A percentile compares a stretch with the other conserved stretches of the same genome.
These are phyloP conservation scores for Euclidia mi DNA, from an alignment of 2,888 invertebrate genomes.

Conservation along the genomic window DNA sequence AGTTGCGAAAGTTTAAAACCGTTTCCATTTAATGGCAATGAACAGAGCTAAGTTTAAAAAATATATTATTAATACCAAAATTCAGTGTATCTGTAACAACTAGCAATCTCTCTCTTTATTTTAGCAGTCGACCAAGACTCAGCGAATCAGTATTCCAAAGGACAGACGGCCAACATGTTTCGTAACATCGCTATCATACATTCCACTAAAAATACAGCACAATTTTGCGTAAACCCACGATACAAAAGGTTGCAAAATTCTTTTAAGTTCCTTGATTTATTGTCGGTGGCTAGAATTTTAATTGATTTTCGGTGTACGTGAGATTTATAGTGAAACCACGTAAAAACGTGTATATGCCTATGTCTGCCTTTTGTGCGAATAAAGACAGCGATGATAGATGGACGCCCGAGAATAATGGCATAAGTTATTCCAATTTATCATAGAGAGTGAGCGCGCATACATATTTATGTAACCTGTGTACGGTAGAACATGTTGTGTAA, in stretches of 20 bases:
- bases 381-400: conserved; percentile 70
- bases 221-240: not conserved
- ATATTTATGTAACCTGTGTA: conserved; percentile 57
- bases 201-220: not conserved
- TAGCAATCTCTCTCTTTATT: no score
- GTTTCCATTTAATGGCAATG: no score
- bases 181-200: no score
- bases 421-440: conserved; percentile 71
- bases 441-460: conserved; percentile 58
- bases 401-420: conserved; percentile 60
- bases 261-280: conserved; percentile 21
- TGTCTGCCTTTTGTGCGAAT: conserved; percentile 45
- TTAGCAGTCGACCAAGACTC: not conserved
- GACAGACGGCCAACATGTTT: no score
- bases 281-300: conserved; percentile 27
- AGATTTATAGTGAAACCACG: conserved; percentile 31
- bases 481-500: conserved; percentile 32
- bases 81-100: no score
- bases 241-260: conserved; percentile 5
- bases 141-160: no score
- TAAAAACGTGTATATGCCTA: conserved; percentile 35
- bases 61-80: no score
- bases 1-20: no score
- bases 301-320: conserved; percentile 42
- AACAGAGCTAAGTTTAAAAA: no score